Evolutionary conservation across 2,113 vertebrate species (phyloP).

Genomic region (Agapornis roseicollis): DNA sequence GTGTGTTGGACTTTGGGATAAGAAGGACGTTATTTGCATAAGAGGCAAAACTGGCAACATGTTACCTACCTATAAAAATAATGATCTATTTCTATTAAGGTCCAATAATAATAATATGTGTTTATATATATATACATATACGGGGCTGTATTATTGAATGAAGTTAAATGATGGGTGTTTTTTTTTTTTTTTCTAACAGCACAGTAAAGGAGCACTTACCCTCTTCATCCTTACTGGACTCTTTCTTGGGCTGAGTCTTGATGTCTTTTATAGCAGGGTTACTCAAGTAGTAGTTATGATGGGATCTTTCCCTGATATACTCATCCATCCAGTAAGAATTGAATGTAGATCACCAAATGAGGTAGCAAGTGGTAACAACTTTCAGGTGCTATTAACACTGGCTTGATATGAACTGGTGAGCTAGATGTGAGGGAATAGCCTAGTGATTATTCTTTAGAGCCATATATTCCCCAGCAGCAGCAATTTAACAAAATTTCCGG

Average conservation of each 20-base stretch:
- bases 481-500: background rate
- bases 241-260: background rate
- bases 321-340: background rate
- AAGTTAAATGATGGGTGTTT: background rate
- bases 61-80: background rate
- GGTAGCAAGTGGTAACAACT: background rate
- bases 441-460: background rate
- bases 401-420: background rate
- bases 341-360: background rate
- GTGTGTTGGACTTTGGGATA: background rate
- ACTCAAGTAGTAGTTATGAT: background rate
- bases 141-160: background rate
- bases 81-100: background rate
- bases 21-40: background rate
- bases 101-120: background rate
- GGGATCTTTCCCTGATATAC: background rate
- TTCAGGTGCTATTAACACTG: background rate
- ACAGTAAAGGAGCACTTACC: background rate
- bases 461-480: background rate
- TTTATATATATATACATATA: background rate
- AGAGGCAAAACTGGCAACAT: background rate
- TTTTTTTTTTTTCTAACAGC: background rate
- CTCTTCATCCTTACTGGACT: background rate
- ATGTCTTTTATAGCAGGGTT: background rate
- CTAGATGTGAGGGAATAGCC: background rate